These are phyloP conservation scores for Hydrolagus colliei DNA, from an alignment of 2,797 vertebrate genomes.

Conservation along the genomic window DNA sequence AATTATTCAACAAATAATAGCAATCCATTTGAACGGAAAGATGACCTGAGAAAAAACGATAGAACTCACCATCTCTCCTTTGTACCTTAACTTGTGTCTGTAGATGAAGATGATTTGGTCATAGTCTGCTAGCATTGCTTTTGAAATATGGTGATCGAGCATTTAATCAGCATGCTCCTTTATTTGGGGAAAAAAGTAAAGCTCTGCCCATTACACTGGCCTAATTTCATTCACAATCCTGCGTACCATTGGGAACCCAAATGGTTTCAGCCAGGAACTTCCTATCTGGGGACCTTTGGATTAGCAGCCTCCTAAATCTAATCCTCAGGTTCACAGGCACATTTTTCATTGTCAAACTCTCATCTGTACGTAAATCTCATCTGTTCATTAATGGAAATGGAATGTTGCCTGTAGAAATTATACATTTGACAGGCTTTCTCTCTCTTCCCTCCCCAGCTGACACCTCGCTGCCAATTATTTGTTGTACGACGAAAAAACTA, in stretches of 20 bases:
- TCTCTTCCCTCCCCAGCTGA: not conserved
- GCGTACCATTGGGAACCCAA: not conserved
- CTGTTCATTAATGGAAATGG: conserved; percentile 1
- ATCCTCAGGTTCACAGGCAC: not conserved
- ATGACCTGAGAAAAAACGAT: not conserved
- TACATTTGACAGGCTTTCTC: not conserved
- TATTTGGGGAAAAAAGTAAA: not conserved
- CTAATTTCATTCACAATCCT: not conserved
- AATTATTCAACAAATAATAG: not conserved
- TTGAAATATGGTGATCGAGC: not conserved
- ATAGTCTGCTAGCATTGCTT: not conserved
- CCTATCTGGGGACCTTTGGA: not conserved
- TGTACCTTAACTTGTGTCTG: not conserved
- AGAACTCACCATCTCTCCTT: not conserved
- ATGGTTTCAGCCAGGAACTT: not conserved
- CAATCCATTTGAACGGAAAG: not conserved
- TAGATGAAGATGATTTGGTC: not conserved
- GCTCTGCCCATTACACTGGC: not conserved
- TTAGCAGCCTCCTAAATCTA: not conserved
- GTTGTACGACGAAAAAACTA: too few species aligned
- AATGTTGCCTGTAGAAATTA: not conserved
- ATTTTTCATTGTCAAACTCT: not conserved
- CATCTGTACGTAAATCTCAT: not conserved
- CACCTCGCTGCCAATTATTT: too few species aligned
- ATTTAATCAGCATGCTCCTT: not conserved